A percentile compares a stretch with the other conserved stretches of the same genome.
These are phyloP conservation scores for Dorcus hopei DNA, from an alignment of 2,888 invertebrate genomes.

Conservation along the genomic window DNA sequence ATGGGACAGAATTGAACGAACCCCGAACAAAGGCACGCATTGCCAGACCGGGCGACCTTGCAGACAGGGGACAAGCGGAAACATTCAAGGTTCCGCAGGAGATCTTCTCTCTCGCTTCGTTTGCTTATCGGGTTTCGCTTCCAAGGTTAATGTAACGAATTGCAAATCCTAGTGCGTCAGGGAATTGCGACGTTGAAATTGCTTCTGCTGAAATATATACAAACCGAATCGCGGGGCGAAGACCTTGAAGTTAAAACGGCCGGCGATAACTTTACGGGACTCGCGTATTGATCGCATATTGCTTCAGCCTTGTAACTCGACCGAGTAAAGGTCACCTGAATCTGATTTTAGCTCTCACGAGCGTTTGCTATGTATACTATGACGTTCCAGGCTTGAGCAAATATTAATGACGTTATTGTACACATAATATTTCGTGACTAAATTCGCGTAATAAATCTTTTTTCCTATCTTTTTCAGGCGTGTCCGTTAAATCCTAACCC, in stretches of 20 bases:
- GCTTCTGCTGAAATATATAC: constrained; percentile 14
- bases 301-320: constrained; percentile 17
- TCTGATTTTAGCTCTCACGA: constrained; percentile 19
- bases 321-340: constrained; percentile 28
- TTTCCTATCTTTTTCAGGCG: constrained; percentile 67
- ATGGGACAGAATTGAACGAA: constrained; percentile 30
- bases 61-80: constrained; percentile 45
- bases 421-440: no score
- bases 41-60: constrained; percentile 50
- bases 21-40: constrained; percentile 42
- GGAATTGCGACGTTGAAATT: not conserved
- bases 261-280: constrained; percentile 6
- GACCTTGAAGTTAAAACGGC: constrained; percentile 17
- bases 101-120: constrained; percentile 19
- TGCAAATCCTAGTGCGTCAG: constrained; percentile 15
- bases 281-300: constrained; percentile 21
- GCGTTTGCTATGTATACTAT: not conserved
- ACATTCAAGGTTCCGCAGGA: constrained; percentile 44
- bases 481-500: constrained; percentile 95
- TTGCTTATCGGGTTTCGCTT: constrained; percentile 26
- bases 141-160: constrained; percentile 25
- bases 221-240: constrained; percentile 10
- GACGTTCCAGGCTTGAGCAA: not conserved
- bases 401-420: not conserved
- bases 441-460: no score